These are phyloP conservation scores for Ameiurus melas DNA, from an alignment of 2,113 vertebrate genomes.

Conservation along the genomic window DNA sequence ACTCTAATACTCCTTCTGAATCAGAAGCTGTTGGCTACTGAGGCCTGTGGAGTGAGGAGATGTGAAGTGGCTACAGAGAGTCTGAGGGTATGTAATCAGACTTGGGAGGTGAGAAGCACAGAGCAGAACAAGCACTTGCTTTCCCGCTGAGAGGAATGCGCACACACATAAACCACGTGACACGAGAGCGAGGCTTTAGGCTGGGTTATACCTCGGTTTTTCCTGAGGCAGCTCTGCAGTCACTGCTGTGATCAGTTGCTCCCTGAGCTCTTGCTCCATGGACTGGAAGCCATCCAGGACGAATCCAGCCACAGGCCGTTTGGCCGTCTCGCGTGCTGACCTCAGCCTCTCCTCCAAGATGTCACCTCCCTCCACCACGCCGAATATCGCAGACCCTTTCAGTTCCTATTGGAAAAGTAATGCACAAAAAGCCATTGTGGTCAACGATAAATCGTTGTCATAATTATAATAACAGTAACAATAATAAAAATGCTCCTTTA, in stretches of 20 bases:
- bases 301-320: conserved; percentile 92
- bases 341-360: conserved; percentile 86
- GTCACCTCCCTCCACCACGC: conserved; percentile 92
- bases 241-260: conserved; percentile 80
- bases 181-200: background rate
- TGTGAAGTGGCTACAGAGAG: conserved; percentile 36
- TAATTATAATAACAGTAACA: no score
- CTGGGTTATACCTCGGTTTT: conserved; percentile 84
- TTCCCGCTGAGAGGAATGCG: background rate
- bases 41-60: conserved; percentile 17
- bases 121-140: background rate
- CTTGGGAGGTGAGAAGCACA: background rate
- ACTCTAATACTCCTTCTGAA: background rate
- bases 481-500: background rate
- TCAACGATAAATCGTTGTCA: background rate
- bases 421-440: background rate
- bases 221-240: conserved; percentile 86
- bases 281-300: conserved; percentile 90
- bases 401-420: conserved; percentile 75
- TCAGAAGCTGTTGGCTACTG: background rate
- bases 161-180: background rate
- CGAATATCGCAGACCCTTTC: conserved; percentile 80
- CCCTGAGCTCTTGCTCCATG: conserved; percentile 75
- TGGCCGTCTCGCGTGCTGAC: conserved; percentile 91
- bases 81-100: conserved; percentile 36